Percentiles rank a stretch among this genome's conserved stretches.
Conservation (phyloP, 2,888 invertebrate genomes). For the Volucella zonaria region DNA sequence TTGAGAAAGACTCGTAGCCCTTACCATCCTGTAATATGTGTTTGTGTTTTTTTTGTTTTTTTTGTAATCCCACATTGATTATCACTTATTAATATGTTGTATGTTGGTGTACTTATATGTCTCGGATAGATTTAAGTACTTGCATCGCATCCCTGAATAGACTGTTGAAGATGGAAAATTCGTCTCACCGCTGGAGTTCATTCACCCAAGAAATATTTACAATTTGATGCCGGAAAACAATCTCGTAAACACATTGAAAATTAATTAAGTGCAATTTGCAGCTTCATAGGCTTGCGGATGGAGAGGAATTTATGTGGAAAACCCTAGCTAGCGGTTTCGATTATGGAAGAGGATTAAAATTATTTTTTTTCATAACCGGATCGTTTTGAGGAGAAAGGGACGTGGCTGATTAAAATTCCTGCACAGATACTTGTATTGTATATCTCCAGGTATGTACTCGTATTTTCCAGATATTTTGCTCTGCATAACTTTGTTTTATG, state of each 20-base stretch:
- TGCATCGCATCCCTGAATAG: too few species aligned
- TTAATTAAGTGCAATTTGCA: slow-evolving; percentile 1
- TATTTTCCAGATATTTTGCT: background rate
- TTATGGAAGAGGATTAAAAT: slow-evolving; percentile 18
- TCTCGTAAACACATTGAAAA: background rate
- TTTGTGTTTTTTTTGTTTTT: background rate
- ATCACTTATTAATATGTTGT: background rate
- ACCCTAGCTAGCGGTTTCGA: background rate
- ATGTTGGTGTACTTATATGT: too few species aligned
- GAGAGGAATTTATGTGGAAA: slow-evolving; percentile 6
- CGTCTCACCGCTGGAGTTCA: background rate
- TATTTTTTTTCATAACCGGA: slow-evolving; percentile 6
- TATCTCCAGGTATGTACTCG: slow-evolving; percentile 10
- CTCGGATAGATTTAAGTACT: too few species aligned
- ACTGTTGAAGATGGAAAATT: background rate
- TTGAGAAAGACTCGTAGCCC: background rate
- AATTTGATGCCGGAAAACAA: background rate
- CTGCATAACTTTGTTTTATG: background rate
- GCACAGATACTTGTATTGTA: background rate
- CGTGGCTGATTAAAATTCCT: slow-evolving; percentile 18
- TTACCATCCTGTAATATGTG: background rate
- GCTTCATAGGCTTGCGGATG: background rate
- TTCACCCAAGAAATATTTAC: background rate
- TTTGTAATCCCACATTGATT: background rate
- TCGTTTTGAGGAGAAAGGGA: background rate